Evolutionary conservation across 2,797 vertebrate genomes (phyloP), one percentile per base, ranked within the genome.

Genomic region (Dryobates pubescens): DNA sequence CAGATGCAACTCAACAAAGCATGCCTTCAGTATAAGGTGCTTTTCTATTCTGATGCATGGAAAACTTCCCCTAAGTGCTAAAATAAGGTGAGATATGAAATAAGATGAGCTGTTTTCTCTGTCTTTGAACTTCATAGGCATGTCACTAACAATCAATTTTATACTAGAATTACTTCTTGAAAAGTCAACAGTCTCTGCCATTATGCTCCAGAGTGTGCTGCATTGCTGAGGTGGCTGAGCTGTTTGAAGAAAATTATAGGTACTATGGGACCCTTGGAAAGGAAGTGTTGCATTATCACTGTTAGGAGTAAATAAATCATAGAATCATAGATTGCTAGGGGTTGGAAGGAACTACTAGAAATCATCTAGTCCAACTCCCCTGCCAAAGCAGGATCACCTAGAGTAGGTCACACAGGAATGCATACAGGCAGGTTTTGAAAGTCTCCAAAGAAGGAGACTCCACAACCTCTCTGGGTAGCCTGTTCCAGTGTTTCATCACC

Each of bases 71-170:
- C 0, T 27, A 80, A 80, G 63, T 58, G 75, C 81, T 87, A 85
- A 78, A 30, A 47, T 58, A 78, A 77, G 53, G 67, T 3, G 4
- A 93, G 70, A 81, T 82, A 27, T 7, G 74, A 69, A 72, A 45
- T 75, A 77, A 92, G 63, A 91, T 82, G 62, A 84, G 59, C 29
- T 82, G 47, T 90, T 62, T 81, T 90, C 81, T 71, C 58, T 59
- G 68, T n/a, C 73, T 92, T 53, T 81, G 59, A 88, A 76, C 63
- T 87, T 80, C 82, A 73, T 56, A 72, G 63, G 34, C 65, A n/a
- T 45, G 88, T 64, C 90, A 67, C 59, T 63, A 76, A 49, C 72
- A 92, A 85, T 59, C 54, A 43, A 23, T 64, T 88, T 34, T 11
- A 54, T 49, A 58, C 53, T 22, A 63, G 17, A 76, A 78, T 36